These are phyloP conservation scores for Cardiocondyla obscurior DNA, from an alignment of 1,140 invertebrate genomes.

Conservation along the genomic window DNA sequence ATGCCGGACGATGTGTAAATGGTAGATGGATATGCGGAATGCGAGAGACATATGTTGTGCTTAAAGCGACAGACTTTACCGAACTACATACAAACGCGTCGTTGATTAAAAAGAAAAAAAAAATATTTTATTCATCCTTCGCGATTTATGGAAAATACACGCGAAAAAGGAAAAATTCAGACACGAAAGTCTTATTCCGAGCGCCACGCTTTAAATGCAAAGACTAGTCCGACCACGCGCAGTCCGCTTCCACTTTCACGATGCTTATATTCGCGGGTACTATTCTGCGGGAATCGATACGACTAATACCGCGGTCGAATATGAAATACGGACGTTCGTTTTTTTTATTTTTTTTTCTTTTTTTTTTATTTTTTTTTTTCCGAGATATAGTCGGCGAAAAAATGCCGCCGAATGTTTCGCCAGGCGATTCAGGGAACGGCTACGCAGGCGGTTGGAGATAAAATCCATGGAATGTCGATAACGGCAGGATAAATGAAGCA, in stretches of 20 bases:
- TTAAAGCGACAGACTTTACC: constrained; percentile 7
- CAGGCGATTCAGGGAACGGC: background rate
- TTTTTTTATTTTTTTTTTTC: background rate
- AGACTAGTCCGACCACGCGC: background rate
- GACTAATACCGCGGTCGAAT: constrained; percentile 2
- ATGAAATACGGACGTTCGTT: background rate
- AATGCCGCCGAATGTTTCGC: background rate
- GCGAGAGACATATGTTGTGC: constrained; percentile 13
- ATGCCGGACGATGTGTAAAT: constrained; percentile 37
- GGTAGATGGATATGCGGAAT: constrained; percentile 33
- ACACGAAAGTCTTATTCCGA: background rate
- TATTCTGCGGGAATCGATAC: background rate
- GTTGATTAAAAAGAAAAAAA: constrained; percentile 11
- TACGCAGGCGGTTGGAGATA: background rate
- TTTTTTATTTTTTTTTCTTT: background rate
- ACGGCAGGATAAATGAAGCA: constrained; percentile 38
- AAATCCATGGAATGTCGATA: constrained; percentile 53
- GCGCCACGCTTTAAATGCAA: background rate
- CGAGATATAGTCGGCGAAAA: background rate
- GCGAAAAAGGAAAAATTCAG: background rate
- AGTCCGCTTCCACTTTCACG: background rate
- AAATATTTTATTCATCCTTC: background rate
- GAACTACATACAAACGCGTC: background rate
- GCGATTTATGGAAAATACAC: background rate
- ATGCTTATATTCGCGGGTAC: background rate